Base-by-base conservation (phyloP, 1,140 invertebrate genomes). In the Drosophila ananassae region DNA sequence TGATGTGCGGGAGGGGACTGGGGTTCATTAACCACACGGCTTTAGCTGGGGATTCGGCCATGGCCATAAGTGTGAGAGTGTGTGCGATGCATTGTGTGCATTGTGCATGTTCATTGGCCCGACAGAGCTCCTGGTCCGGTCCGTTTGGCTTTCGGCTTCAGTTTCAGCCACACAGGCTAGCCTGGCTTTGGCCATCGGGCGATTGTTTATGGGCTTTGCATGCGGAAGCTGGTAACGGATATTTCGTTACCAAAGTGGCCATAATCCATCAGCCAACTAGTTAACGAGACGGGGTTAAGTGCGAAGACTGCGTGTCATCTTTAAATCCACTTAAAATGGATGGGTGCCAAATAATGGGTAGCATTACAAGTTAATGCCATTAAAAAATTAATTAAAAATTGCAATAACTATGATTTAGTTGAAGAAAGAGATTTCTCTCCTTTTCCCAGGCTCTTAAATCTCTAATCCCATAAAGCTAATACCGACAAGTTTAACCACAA, bases 11-110 rank as follows among this genome's bases (percentile, higher is more conserved):
- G 76, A 56, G 77, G 63, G 51, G 53, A 53, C 47, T 71, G 30
- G 79, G 61, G 80, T 85, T 84, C 80, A 84, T 84, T 84, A 84
- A 84, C 80, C 81, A 87, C 46, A 48, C 51, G 39, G 50, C 46
- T 41, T 28, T 30, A 50, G 25, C 56, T 32, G 72, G 55, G 61
- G 68, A 60, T 60, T 72, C 59, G 68, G 68, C 54, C 71, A 73
- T 62, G 71, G 71, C 68, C 71, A 73, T 73, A 74, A 77, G 62
- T 74, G 71, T 75, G 71, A 44, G 30, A 57, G 41, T 58, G 51
- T 58, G 30, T n/a, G 12, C 3, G 21, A 32, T 51, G 57, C 10
- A 44, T 44, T 37, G 34, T 73, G 58, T 50, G 57, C 21, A 32
- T 63, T 57, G 51, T 69, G 63, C 66, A 68, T 69, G 66, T 57